Evolutionary conservation across 1,140 invertebrate genomes (phyloP).

Genomic region (Aethina tumida): DNA sequence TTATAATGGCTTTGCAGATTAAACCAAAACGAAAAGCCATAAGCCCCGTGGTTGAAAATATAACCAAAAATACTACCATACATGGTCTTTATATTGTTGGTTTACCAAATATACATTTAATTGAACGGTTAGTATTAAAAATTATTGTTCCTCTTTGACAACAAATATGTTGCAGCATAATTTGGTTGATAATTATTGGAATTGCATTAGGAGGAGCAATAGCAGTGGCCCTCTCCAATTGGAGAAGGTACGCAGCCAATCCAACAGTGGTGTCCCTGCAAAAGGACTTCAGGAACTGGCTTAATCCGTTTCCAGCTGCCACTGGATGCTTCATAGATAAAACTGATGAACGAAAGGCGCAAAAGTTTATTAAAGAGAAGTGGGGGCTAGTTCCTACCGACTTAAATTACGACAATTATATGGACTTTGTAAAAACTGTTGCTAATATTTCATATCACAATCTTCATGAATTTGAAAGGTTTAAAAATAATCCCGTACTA

Average conservation of each 20-base stretch:
- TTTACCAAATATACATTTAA: too few species aligned
- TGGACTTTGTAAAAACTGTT: slow-evolving; percentile 38
- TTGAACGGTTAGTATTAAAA: too few species aligned
- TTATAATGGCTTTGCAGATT: too few species aligned
- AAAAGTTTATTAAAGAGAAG: slow-evolving; percentile 25
- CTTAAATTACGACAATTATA: slow-evolving; percentile 38
- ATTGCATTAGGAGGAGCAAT: slow-evolving; percentile 35
- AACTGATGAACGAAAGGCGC: slow-evolving; percentile 29
- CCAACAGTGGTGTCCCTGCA: slow-evolving; percentile 50
- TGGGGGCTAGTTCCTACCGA: slow-evolving; percentile 23
- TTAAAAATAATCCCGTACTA: slow-evolving; percentile 35
- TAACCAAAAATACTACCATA: too few species aligned
- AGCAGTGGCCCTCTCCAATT: slow-evolving; percentile 37
- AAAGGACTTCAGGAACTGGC: slow-evolving; percentile 49
- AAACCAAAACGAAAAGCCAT: too few species aligned
- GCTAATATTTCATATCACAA: slow-evolving; percentile 40
- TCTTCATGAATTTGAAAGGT: slow-evolving; percentile 37
- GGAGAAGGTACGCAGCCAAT: slow-evolving; percentile 43
- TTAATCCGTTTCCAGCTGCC: slow-evolving; percentile 42
- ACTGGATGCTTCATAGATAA: slow-evolving; percentile 41
- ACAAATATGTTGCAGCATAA: slow-evolving; percentile 39
- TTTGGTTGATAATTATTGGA: slow-evolving; percentile 38
- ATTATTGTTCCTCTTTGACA: too few species aligned
- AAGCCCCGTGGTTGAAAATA: too few species aligned
- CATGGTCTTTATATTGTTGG: too few species aligned